Percentiles rank a stretch among this genome's conserved stretches.
These are phyloP conservation scores for Zapus hudsonius DNA, from an alignment of 2,113 vertebrate genomes.

Conservation along the genomic window DNA sequence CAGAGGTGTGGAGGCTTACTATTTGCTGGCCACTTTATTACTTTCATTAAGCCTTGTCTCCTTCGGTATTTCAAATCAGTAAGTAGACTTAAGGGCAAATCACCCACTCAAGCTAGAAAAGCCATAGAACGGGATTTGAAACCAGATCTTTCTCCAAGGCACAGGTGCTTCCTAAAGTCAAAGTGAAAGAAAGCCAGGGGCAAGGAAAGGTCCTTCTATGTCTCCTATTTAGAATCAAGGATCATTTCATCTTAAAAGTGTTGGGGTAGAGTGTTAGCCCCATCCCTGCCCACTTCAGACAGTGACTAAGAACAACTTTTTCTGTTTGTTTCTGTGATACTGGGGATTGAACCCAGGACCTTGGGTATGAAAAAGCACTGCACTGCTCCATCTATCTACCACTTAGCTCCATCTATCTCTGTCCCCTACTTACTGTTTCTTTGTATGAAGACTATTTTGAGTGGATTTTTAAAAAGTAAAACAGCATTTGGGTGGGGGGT, in stretches of 20 bases:
- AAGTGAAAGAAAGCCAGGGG: neutral
- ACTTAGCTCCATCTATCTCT: neutral
- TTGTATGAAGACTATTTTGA: neutral
- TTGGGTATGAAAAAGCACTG: neutral
- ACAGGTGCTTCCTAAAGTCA: neutral
- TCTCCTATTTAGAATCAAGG: too few relatives aligned
- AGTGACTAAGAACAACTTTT: neutral
- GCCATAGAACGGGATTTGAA: neutral
- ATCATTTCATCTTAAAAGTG: neutral
- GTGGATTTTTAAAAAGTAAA: conserved; percentile 1
- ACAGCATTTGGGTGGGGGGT: too few relatives aligned
- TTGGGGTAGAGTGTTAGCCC: neutral
- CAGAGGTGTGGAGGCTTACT: neutral
- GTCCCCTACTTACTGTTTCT: neutral
- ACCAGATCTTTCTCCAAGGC: neutral
- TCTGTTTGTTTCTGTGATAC: neutral
- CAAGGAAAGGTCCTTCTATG: too few relatives aligned
- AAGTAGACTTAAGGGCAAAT: neutral
- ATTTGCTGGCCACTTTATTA: neutral
- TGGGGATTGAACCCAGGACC: neutral
- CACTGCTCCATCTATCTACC: too few relatives aligned
- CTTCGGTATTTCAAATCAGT: neutral
- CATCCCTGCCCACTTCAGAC: neutral
- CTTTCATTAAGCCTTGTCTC: neutral
- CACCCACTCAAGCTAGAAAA: neutral